Percentiles rank a stretch among this genome's conserved stretches.
These are phyloP conservation scores for Cynodonichthys magdalenae DNA, from an alignment of 2,797 vertebrate species.

Conservation along the genomic window DNA sequence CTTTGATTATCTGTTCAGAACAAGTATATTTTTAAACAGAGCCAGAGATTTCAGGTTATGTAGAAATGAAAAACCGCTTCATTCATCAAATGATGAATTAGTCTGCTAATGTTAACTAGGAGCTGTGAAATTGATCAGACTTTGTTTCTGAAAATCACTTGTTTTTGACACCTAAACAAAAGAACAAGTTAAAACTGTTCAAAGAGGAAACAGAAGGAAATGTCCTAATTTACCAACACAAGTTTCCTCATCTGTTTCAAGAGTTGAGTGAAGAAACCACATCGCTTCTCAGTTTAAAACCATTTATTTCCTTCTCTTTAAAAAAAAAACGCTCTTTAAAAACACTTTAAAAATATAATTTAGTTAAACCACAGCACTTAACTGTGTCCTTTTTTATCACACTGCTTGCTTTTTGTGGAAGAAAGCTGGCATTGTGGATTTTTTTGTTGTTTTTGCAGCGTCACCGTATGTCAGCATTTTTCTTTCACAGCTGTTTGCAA, in stretches of 20 bases:
- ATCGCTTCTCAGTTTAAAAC: neutral
- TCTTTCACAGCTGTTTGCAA: slow-evolving; percentile 38
- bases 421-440: slow-evolving; percentile 4
- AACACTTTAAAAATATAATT: too few species aligned
- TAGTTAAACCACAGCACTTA: neutral
- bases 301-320: slow-evolving; percentile 1
- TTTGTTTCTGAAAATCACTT: neutral
- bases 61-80: neutral
- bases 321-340: too few species aligned
- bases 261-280: slow-evolving; percentile 24
- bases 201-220: neutral
- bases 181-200: neutral
- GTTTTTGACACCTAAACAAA: neutral
- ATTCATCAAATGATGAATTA: too few species aligned
- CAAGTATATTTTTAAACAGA: neutral
- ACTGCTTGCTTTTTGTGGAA: slow-evolving; percentile 29
- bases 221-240: neutral
- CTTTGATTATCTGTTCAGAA: slow-evolving; percentile 22
- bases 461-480: slow-evolving; percentile 77
- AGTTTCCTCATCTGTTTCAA: slow-evolving; percentile 31
- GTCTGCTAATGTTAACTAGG: too few species aligned
- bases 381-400: slow-evolving; percentile 11
- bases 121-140: too few species aligned
- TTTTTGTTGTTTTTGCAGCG: slow-evolving; percentile 64
- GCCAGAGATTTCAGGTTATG: neutral